A percentile compares a stretch with the other conserved stretches of the same genome.
Conservation (phyloP, 2,113 vertebrate species). For the Nerophis ophidion region DNA sequence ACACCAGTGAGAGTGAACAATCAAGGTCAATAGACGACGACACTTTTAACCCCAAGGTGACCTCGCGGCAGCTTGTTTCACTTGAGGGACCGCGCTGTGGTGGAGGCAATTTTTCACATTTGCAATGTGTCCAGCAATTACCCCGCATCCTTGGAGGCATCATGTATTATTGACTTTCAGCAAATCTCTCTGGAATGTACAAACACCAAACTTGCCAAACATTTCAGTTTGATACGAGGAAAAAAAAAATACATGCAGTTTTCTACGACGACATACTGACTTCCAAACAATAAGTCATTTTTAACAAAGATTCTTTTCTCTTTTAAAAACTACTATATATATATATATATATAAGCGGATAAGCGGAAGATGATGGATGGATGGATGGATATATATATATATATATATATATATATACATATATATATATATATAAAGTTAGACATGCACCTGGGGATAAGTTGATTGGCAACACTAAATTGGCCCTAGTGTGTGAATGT, state of each 20-base stretch:
- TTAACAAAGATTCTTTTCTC: too few relatives aligned
- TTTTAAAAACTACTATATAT: too few relatives aligned
- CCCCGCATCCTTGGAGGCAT: conserved; percentile 56
- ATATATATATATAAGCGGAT: too few relatives aligned
- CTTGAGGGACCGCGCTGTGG: conserved; percentile 45
- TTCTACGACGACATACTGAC: not conserved
- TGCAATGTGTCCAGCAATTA: conserved; percentile 60
- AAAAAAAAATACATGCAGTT: conserved; percentile 26
- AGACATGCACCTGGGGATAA: too few relatives aligned
- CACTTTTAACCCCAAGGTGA: conserved; percentile 56
- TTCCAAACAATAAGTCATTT: not conserved
- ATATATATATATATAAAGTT: too few relatives aligned
- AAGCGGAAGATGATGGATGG: too few relatives aligned
- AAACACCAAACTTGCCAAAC: conserved; percentile 54
- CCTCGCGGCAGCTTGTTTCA: conserved; percentile 44
- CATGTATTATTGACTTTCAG: conserved; percentile 64
- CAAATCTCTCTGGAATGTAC: conserved; percentile 48
- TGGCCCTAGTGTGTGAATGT: too few relatives aligned
- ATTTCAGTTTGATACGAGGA: conserved; percentile 49
- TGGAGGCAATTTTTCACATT: conserved; percentile 65
- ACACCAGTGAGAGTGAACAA: conserved; percentile 31
- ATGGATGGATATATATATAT: too few relatives aligned
- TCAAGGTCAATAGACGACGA: conserved; percentile 64
- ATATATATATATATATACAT: too few relatives aligned
- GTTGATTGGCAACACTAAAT: too few relatives aligned